Base-by-base conservation (phyloP, 2,888 invertebrate species). In the Xestia xanthographa region DNA sequence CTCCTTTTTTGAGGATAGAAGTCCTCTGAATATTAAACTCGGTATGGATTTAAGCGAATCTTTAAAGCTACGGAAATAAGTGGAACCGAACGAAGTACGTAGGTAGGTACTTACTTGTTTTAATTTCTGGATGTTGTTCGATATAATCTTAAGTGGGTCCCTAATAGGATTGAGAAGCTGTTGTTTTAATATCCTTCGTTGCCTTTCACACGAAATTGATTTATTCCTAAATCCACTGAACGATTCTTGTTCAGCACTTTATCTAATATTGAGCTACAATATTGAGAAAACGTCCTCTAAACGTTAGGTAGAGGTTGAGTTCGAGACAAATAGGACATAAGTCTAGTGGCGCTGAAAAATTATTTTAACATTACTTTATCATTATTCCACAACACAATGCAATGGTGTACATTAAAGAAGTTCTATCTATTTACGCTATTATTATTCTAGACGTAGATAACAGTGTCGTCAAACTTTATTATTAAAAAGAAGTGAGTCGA, bases 11-110 rank as follows among this genome's bases (percentile, higher is more conserved):
- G 84, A 82, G 77, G 80, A 79, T 85, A 86, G 89, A 89, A 92
- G 85, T 92, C 87, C 88, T 88, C 80, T 82, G 89, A 90, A 92
- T 93, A 89, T 92, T 91, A 90, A 92, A 90, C 82, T 85, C 74
- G 74, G 82, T 80, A 83, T 85, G 86, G 85, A 88, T 87, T 89
- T 87, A 86, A 88, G 75, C 87, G 81, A 85, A 79, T 85, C 83
- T 88, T 79, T 14, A 84, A 87, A 86, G 88, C 83, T 84, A 83
- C 73, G 85, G 84, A 88, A 83, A 86, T 84, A 63, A 82, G 67
- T 79, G 58, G 58, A 79, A 66, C 81, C 17, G n/a, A 17, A 53
- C 58, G 56, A 80, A 79, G 84, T 43, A 41, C 20, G 56, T 75
- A n/a, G n/a, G n/a, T n/a, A n/a, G n/a, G n/a, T n/a, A n/a, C n/a